phyloP scores from a whole-genome alignment of 1,140 invertebrate genomes.

The Conus ventricosus region DNA sequence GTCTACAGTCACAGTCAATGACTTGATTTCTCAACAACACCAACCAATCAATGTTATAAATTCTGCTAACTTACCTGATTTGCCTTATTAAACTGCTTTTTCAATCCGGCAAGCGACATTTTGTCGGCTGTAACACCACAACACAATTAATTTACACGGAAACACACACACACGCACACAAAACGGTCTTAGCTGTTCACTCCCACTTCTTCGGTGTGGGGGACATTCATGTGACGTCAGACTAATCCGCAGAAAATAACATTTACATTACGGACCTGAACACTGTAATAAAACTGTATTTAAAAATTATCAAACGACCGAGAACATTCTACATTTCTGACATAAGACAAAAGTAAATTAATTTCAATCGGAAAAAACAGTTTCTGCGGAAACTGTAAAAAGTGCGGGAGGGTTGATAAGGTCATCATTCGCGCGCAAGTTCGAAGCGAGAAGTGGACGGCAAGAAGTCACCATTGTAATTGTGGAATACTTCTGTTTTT shows the following conservation, averaged over 20 bases:
- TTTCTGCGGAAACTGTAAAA: slow-evolving; percentile 25
- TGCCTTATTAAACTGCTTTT: slow-evolving; percentile 99
- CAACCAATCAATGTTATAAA: neutral
- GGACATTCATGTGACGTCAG: slow-evolving; percentile 38
- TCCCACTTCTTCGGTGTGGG: slow-evolving; percentile 36
- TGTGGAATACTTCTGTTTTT: neutral
- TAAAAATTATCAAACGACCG: neutral
- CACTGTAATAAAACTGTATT: neutral
- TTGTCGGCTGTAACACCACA: slow-evolving; percentile 40
- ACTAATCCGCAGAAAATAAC: slow-evolving; percentile 2
- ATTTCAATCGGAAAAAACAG: neutral
- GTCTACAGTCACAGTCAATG: too few species aligned
- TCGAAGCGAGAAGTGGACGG: neutral
- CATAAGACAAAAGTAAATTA: neutral
- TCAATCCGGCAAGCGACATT: slow-evolving; percentile 98
- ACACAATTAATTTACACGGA: slow-evolving; percentile 3
- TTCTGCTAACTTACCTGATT: slow-evolving; percentile 86
- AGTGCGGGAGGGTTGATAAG: slow-evolving; percentile 33
- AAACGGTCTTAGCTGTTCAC: slow-evolving; percentile 11
- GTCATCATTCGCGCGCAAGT: slow-evolving; percentile 20
- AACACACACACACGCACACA: slow-evolving; percentile 22
- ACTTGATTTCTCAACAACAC: too few species aligned
- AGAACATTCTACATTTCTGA: neutral
- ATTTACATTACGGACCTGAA: neutral
- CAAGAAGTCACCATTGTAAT: neutral